A percentile compares a stretch with the other conserved stretches of the same genome.
Conservation (phyloP, 1,140 invertebrate species). For the Cyrtorhinus lividipennis region DNA sequence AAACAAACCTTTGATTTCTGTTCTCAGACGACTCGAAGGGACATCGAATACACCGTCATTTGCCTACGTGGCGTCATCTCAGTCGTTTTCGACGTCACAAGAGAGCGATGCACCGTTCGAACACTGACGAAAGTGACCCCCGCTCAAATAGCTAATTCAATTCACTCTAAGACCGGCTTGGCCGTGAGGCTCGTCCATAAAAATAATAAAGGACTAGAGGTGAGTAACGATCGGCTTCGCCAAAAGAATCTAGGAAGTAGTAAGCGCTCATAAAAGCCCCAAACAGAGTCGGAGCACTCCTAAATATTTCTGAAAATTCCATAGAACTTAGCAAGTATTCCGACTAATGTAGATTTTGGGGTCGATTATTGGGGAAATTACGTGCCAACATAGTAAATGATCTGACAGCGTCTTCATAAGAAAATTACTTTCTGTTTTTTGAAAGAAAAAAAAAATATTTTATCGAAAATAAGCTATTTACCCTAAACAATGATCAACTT, state of each 20-base stretch:
- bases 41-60: conserved; percentile 32
- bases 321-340: too few species aligned
- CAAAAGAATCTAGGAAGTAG: not conserved
- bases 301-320: too few species aligned
- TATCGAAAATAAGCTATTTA: too few species aligned
- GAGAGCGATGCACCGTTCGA: conserved; percentile 35
- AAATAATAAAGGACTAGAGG: conserved; percentile 17
- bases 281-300: too few species aligned
- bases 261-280: not conserved
- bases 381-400: too few species aligned
- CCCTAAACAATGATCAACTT: too few species aligned
- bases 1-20: too few species aligned
- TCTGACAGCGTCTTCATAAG: too few species aligned
- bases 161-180: conserved; percentile 9
- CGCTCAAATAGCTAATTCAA: not conserved
- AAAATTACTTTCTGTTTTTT: too few species aligned
- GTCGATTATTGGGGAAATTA: too few species aligned
- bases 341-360: too few species aligned
- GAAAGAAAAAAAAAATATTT: too few species aligned
- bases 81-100: conserved; percentile 34
- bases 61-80: conserved; percentile 34
- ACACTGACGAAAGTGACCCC: conserved; percentile 25
- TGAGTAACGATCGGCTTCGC: not conserved
- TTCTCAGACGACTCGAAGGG: conserved; percentile 32
- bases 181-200: conserved; percentile 4